Evolutionary conservation across 2,797 vertebrate species (phyloP), one percentile per base, ranked within the genome.

Genomic region (Diglossa cyanea): DNA sequence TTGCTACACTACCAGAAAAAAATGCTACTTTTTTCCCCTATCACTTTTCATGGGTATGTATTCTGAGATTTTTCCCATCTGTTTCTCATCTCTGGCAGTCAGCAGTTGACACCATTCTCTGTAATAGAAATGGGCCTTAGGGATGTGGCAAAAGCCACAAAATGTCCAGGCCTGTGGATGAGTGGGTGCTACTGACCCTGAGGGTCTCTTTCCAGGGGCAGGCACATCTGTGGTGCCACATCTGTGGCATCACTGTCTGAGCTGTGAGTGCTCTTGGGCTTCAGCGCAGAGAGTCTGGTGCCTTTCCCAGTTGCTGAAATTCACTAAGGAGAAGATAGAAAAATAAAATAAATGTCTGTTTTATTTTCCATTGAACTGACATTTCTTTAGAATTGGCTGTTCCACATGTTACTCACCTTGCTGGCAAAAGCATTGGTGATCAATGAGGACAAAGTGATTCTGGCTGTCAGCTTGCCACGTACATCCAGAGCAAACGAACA

Each of bases 361-460:
- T 83, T 80, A 65, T 91, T 95, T 97, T 80, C 75, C 30, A 67
- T 76, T 75, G 90, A 94, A 82, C 75, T 78, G 70, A 60, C 2
- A 0, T 75, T 93, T 90, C 94, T 81, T 96, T 93, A 95, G 66
- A 93, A 85, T 61, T 74, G 84, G 19, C 72, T 81, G 83, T 92
- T 96, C 81, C 83, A 62, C 76, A 82, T 31, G 63, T 44, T 63
- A 76, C 77, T 96, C 88, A 95, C 90, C 95, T 96, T 93, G 78
- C 88, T 86, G 63, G 72, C 31, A 92, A 71, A 91, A 75, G 82
- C 82, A 42, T 57, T 1, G 7, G 82, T 88, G 92, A 94, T 96
- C 94, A 91, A 53, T 86, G 91, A 89, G 78, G 90, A 93, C 85
- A 81, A 88, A 94, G 73, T 70, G 82, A 90, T 93, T 94, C 86